Percentiles rank a stretch among this genome's conserved stretches.
These are phyloP conservation scores for Chlorodrepanis virens DNA, from an alignment of 2,113 vertebrate species.

Conservation along the genomic window DNA sequence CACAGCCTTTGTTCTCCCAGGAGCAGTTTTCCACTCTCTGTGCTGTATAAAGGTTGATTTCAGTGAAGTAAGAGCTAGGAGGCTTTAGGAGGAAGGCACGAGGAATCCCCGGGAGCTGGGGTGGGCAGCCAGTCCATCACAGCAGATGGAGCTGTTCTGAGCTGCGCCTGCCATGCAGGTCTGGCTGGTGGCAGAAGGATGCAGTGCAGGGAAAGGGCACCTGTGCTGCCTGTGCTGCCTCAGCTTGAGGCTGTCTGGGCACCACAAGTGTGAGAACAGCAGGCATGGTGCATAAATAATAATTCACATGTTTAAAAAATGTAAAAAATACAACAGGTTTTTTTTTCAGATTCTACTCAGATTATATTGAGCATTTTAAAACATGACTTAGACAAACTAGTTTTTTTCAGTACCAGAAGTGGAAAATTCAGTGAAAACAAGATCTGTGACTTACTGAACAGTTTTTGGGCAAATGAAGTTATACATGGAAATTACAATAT, in stretches of 20 bases:
- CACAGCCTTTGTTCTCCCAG: not conserved
- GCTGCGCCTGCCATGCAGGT: not conserved
- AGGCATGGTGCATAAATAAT: not conserved
- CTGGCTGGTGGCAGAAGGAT: not conserved
- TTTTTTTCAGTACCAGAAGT: not conserved
- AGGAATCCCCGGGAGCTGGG: not conserved
- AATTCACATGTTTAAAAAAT: not conserved
- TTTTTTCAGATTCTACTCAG: not conserved
- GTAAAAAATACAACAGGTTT: fast-evolving
- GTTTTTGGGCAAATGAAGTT: not conserved
- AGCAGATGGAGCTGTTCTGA: not conserved
- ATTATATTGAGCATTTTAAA: not conserved
- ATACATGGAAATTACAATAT: not conserved
- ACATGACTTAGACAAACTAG: not conserved
- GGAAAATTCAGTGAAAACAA: not conserved
- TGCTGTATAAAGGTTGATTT: not conserved
- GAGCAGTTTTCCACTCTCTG: not conserved
- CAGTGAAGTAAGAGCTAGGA: not conserved
- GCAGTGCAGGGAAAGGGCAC: not conserved
- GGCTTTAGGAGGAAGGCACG: not conserved
- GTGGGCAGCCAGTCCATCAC: not conserved
- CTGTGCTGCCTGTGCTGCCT: not conserved
- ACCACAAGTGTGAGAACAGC: not conserved
- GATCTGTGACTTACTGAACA: not conserved
- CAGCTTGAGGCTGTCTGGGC: not conserved